Evolutionary conservation across 2,888 invertebrate species (phyloP), one percentile per base, ranked within the genome.

Genomic region (Tipula confusa): DNA sequence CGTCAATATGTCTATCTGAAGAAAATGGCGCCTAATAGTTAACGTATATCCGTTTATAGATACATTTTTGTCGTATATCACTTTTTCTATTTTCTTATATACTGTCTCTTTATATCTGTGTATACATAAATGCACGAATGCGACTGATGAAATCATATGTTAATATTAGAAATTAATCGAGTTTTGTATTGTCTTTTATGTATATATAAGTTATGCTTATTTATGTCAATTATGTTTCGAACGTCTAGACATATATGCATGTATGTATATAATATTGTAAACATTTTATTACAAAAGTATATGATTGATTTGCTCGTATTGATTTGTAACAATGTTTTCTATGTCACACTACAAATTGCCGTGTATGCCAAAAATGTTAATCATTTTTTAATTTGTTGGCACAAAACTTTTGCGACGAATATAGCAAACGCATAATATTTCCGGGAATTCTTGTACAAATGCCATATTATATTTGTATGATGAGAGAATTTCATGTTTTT

Each of bases 131-230:
- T n/a, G n/a, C n/a, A n/a, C n/a, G 64, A 9, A 24, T 9, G 64
- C 9, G 24, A 24, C 1, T 9, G 2, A 64, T 24, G 64, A 64
- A 64, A 24, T 64, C 64, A 64, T 64, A 24, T 24, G 64, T 64
- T 64, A 64, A 64, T 64, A 64, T 24, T 64, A 64, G 24, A 64
- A 64, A 64, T 64, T 64, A 64, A 64, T 24, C 64, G 64, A 64
- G 64, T 64, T 64, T 64, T 64, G 64, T 64, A 64, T 64, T 64
- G 64, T 64, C n/a, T 64, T 64, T 64, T 64, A 24, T 64, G 64
- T 64, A 64, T n/a, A 64, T 64, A n/a, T n/a, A n/a, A n/a, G n/a
- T n/a, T n/a, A n/a, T n/a, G n/a, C n/a, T n/a, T n/a, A n/a, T n/a
- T 64, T 64, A 64, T 43, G 43, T 15, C 43, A 43, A 43, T 64